Evolutionary conservation across 2,888 invertebrate species (phyloP), one percentile per base, ranked within the genome.

Genomic region (Acrocyrtus sp.): DNA sequence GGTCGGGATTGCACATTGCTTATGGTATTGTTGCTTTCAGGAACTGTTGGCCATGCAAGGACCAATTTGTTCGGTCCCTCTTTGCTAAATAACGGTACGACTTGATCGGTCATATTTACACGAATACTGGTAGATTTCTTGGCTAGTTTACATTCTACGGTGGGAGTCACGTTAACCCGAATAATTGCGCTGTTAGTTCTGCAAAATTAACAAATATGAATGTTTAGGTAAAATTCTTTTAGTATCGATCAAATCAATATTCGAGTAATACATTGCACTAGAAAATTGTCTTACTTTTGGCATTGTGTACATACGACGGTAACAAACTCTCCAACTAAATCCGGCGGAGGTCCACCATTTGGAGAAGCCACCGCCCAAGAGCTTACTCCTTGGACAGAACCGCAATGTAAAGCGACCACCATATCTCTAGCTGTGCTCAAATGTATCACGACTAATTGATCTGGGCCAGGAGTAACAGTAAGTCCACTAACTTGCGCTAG

Each of bases 391-490:
- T 81, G 78, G 15, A 81, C 58, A 0, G 78, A 78, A 8, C 81
- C 81, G 48, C 81, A 81, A 58, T 81, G 81, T 15, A 97, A 87
- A 0, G 94, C 92, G 80, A 95, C 87, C 41, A 97, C 94, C 78
- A 97, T 88, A 86, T 98, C 97, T 85, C 96, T 96, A 66, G 94
- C 93, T 17, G 90, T 90, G 57, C 91, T 91, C 54, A 95, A 90
- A 85, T 96, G 95, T 79, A 97, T 88, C 61, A 95, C 91, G 72
- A 94, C 89, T 76, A 98, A 87, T 84, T 96, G 96, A 83, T 95
- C 96, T 69, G 88, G 88, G 3, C 93, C 93, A 29, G 94, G 92
- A 82, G 93, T 94, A 27, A 96, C 89, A 81, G 94, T 94, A 4
- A 80, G 54, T n/a, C 70, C 76, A 57, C 83, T 83, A 80, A 92